These are phyloP conservation scores for Neodontobutis hainanensis DNA, from an alignment of 2,113 vertebrate species.

Conservation along the genomic window DNA sequence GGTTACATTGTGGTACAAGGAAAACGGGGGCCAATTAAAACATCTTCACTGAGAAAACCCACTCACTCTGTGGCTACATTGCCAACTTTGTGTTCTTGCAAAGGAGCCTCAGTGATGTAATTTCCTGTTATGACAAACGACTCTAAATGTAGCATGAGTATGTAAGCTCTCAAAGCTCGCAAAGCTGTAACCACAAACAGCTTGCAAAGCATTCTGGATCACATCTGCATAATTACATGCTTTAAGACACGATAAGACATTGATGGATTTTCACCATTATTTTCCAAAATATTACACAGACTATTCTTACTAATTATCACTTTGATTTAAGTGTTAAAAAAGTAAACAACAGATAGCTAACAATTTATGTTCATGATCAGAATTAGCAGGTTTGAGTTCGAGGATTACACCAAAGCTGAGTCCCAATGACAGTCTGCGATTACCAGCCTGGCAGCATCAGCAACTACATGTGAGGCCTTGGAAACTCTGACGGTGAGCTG, in stretches of 20 bases:
- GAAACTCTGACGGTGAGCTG: conserved; percentile 16
- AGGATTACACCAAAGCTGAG: conserved; percentile 45
- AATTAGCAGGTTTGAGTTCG: conserved; percentile 26
- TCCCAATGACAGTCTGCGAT: conserved; percentile 56
- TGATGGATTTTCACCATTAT: background rate
- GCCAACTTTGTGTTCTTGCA: conserved; percentile 10
- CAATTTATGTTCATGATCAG: conserved; percentile 2
- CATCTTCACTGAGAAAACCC: background rate
- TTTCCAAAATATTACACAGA: background rate
- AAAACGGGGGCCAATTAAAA: background rate
- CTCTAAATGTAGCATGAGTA: conserved; percentile 49
- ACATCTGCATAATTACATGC: conserved; percentile 16
- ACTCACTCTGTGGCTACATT: conserved; percentile 4
- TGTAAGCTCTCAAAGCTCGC: conserved; percentile 23
- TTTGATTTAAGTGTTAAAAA: background rate
- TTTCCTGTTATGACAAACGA: conserved; percentile 68
- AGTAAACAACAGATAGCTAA: background rate
- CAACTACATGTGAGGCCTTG: background rate
- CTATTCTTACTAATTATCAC: background rate
- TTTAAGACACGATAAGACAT: conserved; percentile 6
- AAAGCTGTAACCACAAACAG: conserved; percentile 42
- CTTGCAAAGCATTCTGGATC: conserved; percentile 47
- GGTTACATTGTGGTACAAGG: no score
- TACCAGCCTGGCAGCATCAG: conserved; percentile 35
- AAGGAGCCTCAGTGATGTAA: conserved; percentile 51